These are phyloP conservation scores for Paramisgurnus dabryanus DNA, from an alignment of 2,113 vertebrate species.

Conservation along the genomic window DNA sequence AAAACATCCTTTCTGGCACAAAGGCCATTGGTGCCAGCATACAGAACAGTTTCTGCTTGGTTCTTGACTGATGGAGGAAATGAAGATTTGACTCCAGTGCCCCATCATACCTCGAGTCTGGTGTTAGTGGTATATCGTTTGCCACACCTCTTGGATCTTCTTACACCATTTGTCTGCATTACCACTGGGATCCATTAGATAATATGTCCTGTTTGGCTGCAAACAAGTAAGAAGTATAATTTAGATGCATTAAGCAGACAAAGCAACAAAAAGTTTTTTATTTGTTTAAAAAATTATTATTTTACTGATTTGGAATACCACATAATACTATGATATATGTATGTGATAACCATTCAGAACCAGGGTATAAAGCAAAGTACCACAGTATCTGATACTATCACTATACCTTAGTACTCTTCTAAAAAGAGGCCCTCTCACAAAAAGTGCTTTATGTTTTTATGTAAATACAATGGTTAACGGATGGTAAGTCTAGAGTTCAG, in stretches of 20 bases:
- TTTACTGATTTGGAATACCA: neutral
- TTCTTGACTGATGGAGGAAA: slow-evolving; percentile 13
- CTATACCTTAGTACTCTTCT: too few species aligned
- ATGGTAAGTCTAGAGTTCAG: too few species aligned
- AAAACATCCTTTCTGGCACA: slow-evolving; percentile 50
- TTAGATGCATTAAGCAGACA: neutral
- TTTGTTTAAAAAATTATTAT: too few species aligned
- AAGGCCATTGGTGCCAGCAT: neutral
- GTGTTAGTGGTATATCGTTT: slow-evolving; percentile 92
- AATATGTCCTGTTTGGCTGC: slow-evolving; percentile 98
- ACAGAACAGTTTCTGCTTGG: slow-evolving; percentile 4
- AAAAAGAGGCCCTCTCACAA: too few species aligned
- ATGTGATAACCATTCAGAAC: too few species aligned
- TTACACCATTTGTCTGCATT: slow-evolving; percentile 99
- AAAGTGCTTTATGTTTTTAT: too few species aligned
- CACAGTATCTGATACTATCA: too few species aligned
- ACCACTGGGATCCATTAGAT: slow-evolving; percentile 98
- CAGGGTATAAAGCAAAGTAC: too few species aligned
- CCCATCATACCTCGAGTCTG: slow-evolving; percentile 86
- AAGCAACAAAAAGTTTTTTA: too few species aligned
- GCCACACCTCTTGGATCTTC: slow-evolving; percentile 99
- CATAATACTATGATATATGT: neutral
- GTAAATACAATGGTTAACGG: too few species aligned
- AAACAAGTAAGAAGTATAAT: slow-evolving; percentile 3
- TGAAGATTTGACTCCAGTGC: slow-evolving; percentile 69